A percentile compares a stretch with the other conserved stretches of the same genome.
Conservation (phyloP, 2,113 vertebrate genomes). For the Nyctereutes procyonoides region DNA sequence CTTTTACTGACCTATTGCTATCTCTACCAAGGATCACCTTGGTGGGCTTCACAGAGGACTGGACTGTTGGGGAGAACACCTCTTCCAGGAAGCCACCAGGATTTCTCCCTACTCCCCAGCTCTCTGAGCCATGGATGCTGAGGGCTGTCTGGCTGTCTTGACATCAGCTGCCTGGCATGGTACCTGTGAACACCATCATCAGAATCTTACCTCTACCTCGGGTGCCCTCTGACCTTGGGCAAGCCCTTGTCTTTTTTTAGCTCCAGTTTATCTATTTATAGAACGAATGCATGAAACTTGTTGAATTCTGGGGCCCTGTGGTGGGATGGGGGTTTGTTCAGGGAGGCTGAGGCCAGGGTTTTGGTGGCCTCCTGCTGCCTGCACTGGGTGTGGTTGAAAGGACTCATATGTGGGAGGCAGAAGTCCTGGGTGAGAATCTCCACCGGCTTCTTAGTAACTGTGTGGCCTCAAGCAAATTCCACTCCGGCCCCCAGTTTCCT, state of each 20-base stretch:
- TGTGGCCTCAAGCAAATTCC: not conserved
- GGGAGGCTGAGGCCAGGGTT: not conserved
- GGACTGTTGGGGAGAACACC: not conserved
- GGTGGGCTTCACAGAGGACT: not conserved
- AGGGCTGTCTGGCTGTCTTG: not conserved
- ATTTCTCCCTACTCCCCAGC: not conserved
- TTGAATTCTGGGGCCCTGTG: not conserved
- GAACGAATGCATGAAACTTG: not conserved
- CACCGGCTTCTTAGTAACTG: not conserved
- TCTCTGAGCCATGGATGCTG: not conserved
- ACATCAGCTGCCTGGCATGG: fast-evolving
- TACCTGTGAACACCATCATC: not conserved
- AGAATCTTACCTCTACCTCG: not conserved
- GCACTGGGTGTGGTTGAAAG: not conserved
- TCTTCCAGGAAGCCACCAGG: not conserved
- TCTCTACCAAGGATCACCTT: not conserved
- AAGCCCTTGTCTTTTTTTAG: not conserved
- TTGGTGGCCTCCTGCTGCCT: not conserved
- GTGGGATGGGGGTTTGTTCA: not conserved
- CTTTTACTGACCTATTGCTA: not conserved
- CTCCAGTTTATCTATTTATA: not conserved
- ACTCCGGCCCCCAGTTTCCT: not conserved
- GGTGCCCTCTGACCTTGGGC: not conserved
- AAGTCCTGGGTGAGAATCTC: not conserved
- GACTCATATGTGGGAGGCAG: not conserved